Percentiles rank a stretch among this genome's conserved stretches.
phyloP scores from a whole-genome alignment of 2,888 invertebrate species.

The Drosophila rellima region DNA sequence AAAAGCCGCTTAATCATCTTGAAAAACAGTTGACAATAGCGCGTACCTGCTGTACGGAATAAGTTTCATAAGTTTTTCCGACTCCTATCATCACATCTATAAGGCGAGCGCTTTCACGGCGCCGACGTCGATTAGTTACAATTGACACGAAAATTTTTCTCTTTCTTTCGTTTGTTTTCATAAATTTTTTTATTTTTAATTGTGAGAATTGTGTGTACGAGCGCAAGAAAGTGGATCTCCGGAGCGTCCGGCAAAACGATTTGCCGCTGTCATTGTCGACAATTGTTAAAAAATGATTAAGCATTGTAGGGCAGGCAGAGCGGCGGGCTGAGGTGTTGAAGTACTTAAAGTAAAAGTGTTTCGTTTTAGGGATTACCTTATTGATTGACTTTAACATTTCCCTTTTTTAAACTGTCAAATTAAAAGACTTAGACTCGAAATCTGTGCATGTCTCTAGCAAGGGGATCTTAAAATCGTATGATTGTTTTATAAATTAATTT shows the following conservation, averaged over 20 bases:
- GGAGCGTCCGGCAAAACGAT: slow-evolving; percentile 62
- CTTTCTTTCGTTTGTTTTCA: slow-evolving; percentile 62
- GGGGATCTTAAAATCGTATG: not conserved
- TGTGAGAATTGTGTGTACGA: slow-evolving; percentile 72
- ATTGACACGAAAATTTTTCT: slow-evolving; percentile 73
- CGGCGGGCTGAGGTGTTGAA: slow-evolving; percentile 5
- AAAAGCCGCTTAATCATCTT: slow-evolving; percentile 72
- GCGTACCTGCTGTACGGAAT: slow-evolving; percentile 23
- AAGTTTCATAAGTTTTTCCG: slow-evolving; percentile 69
- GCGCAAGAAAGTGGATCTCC: slow-evolving; percentile 66
- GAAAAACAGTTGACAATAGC: slow-evolving; percentile 75
- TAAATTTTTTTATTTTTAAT: slow-evolving; percentile 69
- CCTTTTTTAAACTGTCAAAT: not conserved
- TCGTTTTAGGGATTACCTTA: not conserved
- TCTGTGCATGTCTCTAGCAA: not conserved
- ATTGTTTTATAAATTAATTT: not conserved
- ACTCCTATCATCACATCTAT: slow-evolving; percentile 14
- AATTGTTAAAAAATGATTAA: slow-evolving; percentile 70
- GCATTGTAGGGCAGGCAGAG: slow-evolving; percentile 24
- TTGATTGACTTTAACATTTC: not conserved
- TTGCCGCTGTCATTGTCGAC: slow-evolving; percentile 73
- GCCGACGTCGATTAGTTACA: slow-evolving; percentile 76
- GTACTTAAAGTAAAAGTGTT: slow-evolving; percentile 31
- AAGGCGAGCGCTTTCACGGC: slow-evolving; percentile 75
- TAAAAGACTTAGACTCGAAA: not conserved